Conservation (phyloP, 2,888 invertebrate species). For the Pheosia gnoma region DNA sequence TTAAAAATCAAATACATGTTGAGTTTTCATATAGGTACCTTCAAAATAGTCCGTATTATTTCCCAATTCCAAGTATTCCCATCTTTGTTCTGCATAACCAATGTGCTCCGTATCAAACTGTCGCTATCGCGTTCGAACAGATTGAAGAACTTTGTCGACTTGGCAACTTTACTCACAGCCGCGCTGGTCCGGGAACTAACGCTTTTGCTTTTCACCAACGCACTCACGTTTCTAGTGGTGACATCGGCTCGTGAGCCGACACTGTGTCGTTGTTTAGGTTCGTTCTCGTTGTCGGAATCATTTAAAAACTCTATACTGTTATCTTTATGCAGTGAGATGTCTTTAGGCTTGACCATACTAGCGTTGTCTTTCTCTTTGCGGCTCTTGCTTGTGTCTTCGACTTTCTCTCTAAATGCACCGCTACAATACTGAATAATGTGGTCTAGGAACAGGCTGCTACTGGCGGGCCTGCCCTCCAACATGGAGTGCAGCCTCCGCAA, state of each 20-base stretch:
- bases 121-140: conserved; percentile 86
- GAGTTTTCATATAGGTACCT: conserved; percentile 73
- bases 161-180: conserved; percentile 71
- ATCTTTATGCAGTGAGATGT: conserved; percentile 56
- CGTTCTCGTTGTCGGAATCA: conserved; percentile 72
- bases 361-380: conserved; percentile 74
- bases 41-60: conserved; percentile 91
- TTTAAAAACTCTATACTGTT: conserved; percentile 71
- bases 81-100: conserved; percentile 91
- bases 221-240: conserved; percentile 73
- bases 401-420: conserved; percentile 63
- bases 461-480: conserved; percentile 91
- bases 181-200: conserved; percentile 74
- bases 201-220: conserved; percentile 78
- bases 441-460: conserved; percentile 92
- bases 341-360: conserved; percentile 58
- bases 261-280: conserved; percentile 72
- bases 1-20: too few relatives aligned
- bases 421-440: conserved; percentile 87
- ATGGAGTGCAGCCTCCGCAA: conserved; percentile 91
- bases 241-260: conserved; percentile 75
- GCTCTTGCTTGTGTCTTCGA: conserved; percentile 65
- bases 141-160: conserved; percentile 77
- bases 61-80: conserved; percentile 97
- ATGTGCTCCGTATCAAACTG: conserved; percentile 90